phyloP scores from a whole-genome alignment of 2,113 vertebrate genomes.

The Oceanodroma tethys region DNA sequence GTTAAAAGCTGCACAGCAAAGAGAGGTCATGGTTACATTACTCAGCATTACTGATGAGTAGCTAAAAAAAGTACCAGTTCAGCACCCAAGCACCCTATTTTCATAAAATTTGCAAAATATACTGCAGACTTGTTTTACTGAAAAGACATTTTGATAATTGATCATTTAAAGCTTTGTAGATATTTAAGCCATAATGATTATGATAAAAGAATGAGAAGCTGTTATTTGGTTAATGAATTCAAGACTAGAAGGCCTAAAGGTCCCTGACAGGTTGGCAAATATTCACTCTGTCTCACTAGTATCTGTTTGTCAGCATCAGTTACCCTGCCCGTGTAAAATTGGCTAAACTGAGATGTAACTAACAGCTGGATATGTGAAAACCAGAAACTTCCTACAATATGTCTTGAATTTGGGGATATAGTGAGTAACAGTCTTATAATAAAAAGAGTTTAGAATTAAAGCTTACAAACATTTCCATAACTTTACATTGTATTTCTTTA shows the following conservation, averaged over 20 bases:
- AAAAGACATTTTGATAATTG: background rate
- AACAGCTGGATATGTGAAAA: background rate
- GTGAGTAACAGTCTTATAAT: background rate
- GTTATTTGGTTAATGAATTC: background rate
- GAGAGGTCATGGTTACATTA: background rate
- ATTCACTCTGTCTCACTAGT: background rate
- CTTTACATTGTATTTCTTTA: background rate
- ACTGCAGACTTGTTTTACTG: background rate
- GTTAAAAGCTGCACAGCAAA: background rate
- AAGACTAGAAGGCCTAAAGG: background rate
- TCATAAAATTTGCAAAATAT: background rate
- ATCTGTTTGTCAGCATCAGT: background rate
- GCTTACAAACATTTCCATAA: background rate
- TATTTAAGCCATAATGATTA: background rate
- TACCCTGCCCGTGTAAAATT: background rate
- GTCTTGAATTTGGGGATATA: background rate
- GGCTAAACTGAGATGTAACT: background rate
- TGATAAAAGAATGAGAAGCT: background rate
- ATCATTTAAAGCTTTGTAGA: background rate
- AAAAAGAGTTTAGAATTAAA: background rate
- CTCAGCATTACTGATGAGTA: background rate
- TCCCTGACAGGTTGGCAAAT: background rate
- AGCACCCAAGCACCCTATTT: background rate
- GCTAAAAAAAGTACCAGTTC: background rate
- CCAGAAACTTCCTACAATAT: background rate